Evolutionary conservation across 1,140 invertebrate genomes (phyloP), one percentile per base, ranked within the genome.

Genomic region (Caenorhabditis inopinata): DNA sequence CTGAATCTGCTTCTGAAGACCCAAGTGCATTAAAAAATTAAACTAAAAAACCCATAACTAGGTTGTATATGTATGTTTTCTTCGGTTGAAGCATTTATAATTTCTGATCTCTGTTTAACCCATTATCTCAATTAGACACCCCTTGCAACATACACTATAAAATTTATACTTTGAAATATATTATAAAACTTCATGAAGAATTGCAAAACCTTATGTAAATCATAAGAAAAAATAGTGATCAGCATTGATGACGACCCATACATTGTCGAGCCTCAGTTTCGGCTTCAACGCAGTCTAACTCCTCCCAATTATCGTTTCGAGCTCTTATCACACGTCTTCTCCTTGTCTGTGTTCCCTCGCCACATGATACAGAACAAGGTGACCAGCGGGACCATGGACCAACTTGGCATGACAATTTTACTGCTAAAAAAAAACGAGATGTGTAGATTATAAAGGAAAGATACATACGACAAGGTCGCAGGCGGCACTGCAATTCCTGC

Each of bases 401-500:
- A 6, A 86, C 78, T 25, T 83, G 78, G 46, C 86, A 87, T 45
- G 85, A 86, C 38, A 47, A 23, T 49, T 77, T 58, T 5, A 83
- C 25, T 7, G 35, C 47, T 78, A 14, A 25, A 58, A 51, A 68
- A 46, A 21, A 7, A 74, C 7, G 25, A 62, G 35, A 23, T 11
- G 23, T 53, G 14, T 18, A 25, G 5, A 49, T 32, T 21, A 21
- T 23, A 4, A 2, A 27, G 38, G 2, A 5, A 68, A 76, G 53
- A 27, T n/a, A 83, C 85, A 84, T 80, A 89, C 89, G 85, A 78
- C 89, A 89, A 23, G 89, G 89, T 9, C 89, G 78, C 23, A 88
- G 77, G 42, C 88, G 84, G 82, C 90, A 91, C 25, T 85, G 87
- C 73, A 88, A 85, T 51, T 88, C 84, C 74, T 90, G 90, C 35